phyloP scores from a whole-genome alignment of 2,113 vertebrate genomes.

The Canis aureus region DNA sequence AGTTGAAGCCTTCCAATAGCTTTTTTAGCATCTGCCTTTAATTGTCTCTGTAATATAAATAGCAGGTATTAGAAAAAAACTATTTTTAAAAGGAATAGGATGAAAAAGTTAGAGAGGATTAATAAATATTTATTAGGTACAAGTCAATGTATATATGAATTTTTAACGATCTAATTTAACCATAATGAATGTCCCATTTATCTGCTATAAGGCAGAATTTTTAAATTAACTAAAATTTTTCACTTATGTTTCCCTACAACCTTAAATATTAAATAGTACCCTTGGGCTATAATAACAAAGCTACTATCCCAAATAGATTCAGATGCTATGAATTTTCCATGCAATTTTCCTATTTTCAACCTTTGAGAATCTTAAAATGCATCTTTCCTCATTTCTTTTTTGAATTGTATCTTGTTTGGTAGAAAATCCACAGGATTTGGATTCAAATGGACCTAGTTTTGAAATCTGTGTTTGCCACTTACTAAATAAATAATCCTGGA shows the following conservation, averaged over 20 bases:
- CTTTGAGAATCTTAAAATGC: slow-evolving; percentile 1
- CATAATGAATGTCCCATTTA: slow-evolving; percentile 23
- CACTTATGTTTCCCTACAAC: slow-evolving; percentile 17
- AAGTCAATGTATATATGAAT: slow-evolving; percentile 14
- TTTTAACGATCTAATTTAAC: slow-evolving; percentile 32
- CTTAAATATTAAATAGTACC: slow-evolving; percentile 46
- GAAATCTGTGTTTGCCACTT: slow-evolving; percentile 48
- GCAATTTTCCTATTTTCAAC: slow-evolving; percentile 59
- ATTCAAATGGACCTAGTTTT: slow-evolving; percentile 46
- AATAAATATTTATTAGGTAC: slow-evolving; percentile 50
- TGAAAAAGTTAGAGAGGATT: background rate
- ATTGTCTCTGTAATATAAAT: slow-evolving; percentile 87
- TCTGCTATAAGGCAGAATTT: background rate
- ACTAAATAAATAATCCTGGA: slow-evolving; percentile 34
- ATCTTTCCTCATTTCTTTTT: slow-evolving; percentile 53
- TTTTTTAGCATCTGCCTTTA: slow-evolving; percentile 93
- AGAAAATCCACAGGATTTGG: background rate
- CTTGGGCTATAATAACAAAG: slow-evolving; percentile 39
- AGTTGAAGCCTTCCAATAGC: slow-evolving; percentile 92
- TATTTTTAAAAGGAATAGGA: slow-evolving; percentile 15
- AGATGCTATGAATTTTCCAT: slow-evolving; percentile 56
- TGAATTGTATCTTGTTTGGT: slow-evolving; percentile 21
- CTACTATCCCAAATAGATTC: slow-evolving; percentile 44
- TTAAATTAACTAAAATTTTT: slow-evolving; percentile 48
- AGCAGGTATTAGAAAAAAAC: slow-evolving; percentile 57